Evolutionary conservation across 2,797 vertebrate genomes (phyloP).

Genomic region (Poecilia gillii): DNA sequence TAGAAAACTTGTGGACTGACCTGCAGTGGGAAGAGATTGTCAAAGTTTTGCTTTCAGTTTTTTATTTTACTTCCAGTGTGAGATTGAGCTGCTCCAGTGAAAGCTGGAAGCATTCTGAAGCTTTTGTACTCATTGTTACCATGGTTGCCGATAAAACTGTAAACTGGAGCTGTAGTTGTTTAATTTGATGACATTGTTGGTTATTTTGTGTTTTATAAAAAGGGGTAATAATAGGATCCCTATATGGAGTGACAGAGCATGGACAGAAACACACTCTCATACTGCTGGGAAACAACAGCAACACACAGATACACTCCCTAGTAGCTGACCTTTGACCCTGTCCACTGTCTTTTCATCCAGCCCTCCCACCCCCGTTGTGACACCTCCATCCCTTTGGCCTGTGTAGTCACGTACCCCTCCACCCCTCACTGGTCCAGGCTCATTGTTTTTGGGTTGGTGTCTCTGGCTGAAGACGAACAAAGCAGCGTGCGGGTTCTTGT

Average conservation of each 20-base stretch:
- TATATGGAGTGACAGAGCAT: slow-evolving; percentile 12
- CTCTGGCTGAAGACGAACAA: slow-evolving; percentile 87
- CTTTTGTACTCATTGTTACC: background rate
- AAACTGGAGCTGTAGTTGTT: slow-evolving; percentile 7
- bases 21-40: background rate
- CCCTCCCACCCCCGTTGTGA: slow-evolving; percentile 10
- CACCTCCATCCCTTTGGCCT: slow-evolving; percentile 46
- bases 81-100: background rate
- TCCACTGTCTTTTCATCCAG: slow-evolving; percentile 63
- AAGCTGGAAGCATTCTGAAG: background rate
- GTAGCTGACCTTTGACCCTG: slow-evolving; percentile 56
- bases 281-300: slow-evolving; percentile 39
- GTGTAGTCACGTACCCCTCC: slow-evolving; percentile 72
- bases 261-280: slow-evolving; percentile 21
- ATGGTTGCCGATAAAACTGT: background rate
- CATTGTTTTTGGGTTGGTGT: slow-evolving; percentile 88
- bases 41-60: background rate
- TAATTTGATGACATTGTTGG: slow-evolving; percentile 33
- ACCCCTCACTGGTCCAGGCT: slow-evolving; percentile 33
- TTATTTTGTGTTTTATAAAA: slow-evolving; percentile 18
- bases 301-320: slow-evolving; percentile 41
- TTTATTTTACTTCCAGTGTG: background rate
- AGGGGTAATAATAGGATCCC: slow-evolving; percentile 26
- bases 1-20: background rate
- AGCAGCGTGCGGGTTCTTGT: slow-evolving; percentile 75